Percentiles rank a stretch among this genome's conserved stretches.
Conservation (phyloP, 2,113 vertebrate species). For the Corvus moneduloides region DNA sequence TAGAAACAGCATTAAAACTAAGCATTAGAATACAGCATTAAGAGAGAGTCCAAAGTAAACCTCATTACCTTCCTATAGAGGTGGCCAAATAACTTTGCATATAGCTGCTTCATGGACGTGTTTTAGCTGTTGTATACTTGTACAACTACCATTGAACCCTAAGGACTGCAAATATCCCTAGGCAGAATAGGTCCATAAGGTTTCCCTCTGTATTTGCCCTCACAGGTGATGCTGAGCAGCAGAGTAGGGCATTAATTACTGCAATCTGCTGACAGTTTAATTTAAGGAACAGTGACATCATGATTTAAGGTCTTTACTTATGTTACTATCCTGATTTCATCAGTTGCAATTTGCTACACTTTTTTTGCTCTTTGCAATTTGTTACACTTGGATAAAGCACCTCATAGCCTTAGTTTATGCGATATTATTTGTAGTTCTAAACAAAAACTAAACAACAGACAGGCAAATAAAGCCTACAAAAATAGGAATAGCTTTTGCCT, state of each 20-base stretch:
- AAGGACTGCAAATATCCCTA: background rate
- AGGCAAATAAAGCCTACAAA: background rate
- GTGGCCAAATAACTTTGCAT: background rate
- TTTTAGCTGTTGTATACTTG: background rate
- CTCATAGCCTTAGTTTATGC: background rate
- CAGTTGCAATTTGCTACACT: background rate
- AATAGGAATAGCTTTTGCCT: background rate
- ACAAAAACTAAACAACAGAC: background rate
- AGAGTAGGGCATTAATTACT: background rate
- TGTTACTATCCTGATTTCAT: background rate
- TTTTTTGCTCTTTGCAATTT: background rate
- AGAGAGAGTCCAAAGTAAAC: background rate
- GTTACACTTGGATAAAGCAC: background rate
- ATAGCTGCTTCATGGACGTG: background rate
- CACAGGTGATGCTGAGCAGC: background rate
- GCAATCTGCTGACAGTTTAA: background rate
- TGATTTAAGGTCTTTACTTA: background rate
- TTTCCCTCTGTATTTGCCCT: background rate
- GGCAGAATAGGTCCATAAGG: background rate
- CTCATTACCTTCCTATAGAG: background rate
- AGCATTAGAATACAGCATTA: background rate
- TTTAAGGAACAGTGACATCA: background rate
- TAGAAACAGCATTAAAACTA: background rate
- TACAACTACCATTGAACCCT: rapidly evolving
- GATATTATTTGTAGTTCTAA: background rate